Conservation (phyloP, 2,888 invertebrate species). For the Sesia bembeciformis region DNA sequence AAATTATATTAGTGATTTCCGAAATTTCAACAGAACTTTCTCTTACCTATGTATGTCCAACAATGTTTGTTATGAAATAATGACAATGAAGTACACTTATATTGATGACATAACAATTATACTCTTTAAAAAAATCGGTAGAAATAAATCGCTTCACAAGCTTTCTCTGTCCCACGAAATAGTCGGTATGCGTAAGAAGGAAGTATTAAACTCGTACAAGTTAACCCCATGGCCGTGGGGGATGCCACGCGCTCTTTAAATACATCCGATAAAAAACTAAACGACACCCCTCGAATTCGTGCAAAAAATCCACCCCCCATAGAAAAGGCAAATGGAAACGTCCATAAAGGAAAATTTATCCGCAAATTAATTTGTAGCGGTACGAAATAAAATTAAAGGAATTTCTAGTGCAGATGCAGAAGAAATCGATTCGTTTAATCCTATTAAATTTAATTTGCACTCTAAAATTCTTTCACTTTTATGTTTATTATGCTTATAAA, state of each 20-base stretch:
- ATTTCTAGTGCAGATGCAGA: slow-evolving; percentile 6
- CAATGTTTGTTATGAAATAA: no score
- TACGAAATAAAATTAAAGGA: slow-evolving; percentile 47
- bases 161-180: slow-evolving; percentile 20
- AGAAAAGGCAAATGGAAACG: slow-evolving; percentile 44
- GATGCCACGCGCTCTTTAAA: slow-evolving; percentile 50
- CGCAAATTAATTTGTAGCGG: slow-evolving; percentile 68
- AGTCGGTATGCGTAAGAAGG: slow-evolving; percentile 47
- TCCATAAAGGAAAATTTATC: slow-evolving; percentile 70
- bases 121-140: no score
- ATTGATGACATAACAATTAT: no score
- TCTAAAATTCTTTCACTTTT: background rate
- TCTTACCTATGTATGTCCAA: no score
- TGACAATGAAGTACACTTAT: no score
- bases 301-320: slow-evolving; percentile 39
- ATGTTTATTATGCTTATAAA: background rate
- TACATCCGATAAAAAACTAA: slow-evolving; percentile 70
- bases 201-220: slow-evolving; percentile 66
- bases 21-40: no score
- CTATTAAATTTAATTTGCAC: background rate
- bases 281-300: slow-evolving; percentile 43
- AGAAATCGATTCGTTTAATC: background rate
- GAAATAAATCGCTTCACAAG: no score
- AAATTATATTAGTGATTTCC: no score
- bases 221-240: slow-evolving; percentile 44